These are phyloP conservation scores for Pluvianellus socialis DNA, from an alignment of 2,113 vertebrate species.

Conservation along the genomic window DNA sequence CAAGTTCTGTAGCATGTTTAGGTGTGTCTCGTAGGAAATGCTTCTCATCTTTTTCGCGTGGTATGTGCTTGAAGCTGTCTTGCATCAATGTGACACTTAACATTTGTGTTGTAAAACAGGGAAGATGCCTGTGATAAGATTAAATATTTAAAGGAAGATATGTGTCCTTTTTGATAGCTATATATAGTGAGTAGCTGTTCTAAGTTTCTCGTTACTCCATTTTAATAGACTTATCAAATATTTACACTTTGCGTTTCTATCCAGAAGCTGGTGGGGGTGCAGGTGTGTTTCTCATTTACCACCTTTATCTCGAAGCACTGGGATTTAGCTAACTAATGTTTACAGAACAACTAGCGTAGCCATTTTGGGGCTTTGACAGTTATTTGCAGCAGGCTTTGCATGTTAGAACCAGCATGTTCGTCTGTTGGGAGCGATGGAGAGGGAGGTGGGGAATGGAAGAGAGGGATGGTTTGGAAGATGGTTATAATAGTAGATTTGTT, in stretches of 20 bases:
- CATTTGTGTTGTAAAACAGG: not conserved
- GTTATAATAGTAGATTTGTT: not conserved
- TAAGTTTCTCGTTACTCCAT: not conserved
- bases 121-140: not conserved
- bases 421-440: not conserved
- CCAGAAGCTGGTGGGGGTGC: not conserved
- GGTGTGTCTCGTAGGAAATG: not conserved
- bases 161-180: not conserved
- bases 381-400: not conserved
- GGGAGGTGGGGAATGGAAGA: not conserved
- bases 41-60: not conserved
- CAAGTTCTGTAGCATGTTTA: not conserved
- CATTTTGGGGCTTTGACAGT: not conserved
- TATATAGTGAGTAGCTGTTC: not conserved
- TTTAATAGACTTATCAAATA: conserved; percentile 36
- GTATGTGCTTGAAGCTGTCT: not conserved
- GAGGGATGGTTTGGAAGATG: not conserved
- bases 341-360: not conserved
- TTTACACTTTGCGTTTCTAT: not conserved
- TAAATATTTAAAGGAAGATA: conserved; percentile 23
- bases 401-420: not conserved
- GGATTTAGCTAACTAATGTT: not conserved
- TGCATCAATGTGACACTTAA: not conserved
- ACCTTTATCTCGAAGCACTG: not conserved
- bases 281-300: not conserved